These are phyloP conservation scores for Agrotis exclamationis DNA, from an alignment of 2,888 invertebrate species.

Conservation along the genomic window DNA sequence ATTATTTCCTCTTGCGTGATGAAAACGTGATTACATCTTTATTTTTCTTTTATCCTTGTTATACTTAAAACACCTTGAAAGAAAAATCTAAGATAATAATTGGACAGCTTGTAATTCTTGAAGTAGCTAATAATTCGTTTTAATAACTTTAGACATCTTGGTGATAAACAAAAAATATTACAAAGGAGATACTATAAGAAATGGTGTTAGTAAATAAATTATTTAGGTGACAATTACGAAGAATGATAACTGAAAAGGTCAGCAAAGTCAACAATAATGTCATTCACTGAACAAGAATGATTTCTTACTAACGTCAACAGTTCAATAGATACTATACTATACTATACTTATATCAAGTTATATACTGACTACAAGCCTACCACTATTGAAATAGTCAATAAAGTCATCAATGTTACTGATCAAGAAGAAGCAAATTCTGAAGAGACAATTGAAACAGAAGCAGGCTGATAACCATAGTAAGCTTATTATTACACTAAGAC, in stretches of 20 bases:
- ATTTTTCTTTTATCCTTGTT: slow-evolving; percentile 32
- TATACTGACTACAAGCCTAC: not conserved
- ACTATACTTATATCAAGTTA: too few species aligned
- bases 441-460: not conserved
- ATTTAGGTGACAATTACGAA: not conserved
- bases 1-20: slow-evolving; percentile 17
- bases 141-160: not conserved
- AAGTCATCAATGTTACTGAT: not conserved
- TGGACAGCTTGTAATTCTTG: not conserved
- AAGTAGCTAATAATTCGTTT: not conserved
- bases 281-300: not conserved
- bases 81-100: slow-evolving; percentile 18
- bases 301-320: not conserved
- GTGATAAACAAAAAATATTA: not conserved
- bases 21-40: slow-evolving; percentile 25
- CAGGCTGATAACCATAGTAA: not conserved
- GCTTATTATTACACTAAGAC: not conserved
- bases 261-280: not conserved
- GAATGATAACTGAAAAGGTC: not conserved
- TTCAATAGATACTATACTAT: not conserved
- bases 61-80: slow-evolving; percentile 25
- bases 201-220: too few species aligned
- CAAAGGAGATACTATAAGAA: too few species aligned
- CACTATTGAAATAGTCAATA: not conserved
- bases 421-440: not conserved